Evolutionary conservation across 1,140 invertebrate genomes (phyloP).

Genomic region (Leguminivora glycinivorella): DNA sequence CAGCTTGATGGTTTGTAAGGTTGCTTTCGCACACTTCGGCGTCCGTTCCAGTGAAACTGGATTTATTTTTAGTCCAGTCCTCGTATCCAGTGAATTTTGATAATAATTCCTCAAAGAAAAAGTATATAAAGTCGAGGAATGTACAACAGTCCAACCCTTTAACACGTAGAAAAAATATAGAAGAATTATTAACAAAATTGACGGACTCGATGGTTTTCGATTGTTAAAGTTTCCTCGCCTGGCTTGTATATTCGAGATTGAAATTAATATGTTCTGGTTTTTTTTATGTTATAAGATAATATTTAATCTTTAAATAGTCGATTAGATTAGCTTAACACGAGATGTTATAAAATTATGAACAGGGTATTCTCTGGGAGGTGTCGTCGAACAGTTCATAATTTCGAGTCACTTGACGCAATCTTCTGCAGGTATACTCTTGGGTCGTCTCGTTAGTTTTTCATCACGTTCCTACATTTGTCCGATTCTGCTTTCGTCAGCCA

Average conservation of each 20-base stretch:
- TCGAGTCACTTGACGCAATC: neutral
- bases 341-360: conserved; percentile 29
- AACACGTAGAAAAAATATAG: neutral
- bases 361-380: conserved; percentile 20
- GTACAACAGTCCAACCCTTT: neutral
- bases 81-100: neutral
- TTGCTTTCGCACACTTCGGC: neutral
- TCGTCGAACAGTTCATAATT: conserved; percentile 6
- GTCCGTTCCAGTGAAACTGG: conserved; percentile 9
- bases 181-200: neutral
- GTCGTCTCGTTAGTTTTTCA: no score
- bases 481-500: no score
- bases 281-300: conserved; percentile 23
- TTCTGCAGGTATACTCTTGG: neutral
- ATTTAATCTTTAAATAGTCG: conserved; percentile 27
- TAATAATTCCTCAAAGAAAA: neutral
- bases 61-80: neutral
- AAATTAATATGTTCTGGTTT: conserved; percentile 26
- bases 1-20: neutral
- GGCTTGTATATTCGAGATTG: conserved; percentile 29
- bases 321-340: conserved; percentile 23
- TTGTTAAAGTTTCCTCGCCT: conserved; percentile 21
- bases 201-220: neutral
- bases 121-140: neutral
- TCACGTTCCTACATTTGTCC: no score